Evolutionary conservation across 1,140 invertebrate genomes (phyloP), one percentile per base, ranked within the genome.

Genomic region (Dendroctonus valens): DNA sequence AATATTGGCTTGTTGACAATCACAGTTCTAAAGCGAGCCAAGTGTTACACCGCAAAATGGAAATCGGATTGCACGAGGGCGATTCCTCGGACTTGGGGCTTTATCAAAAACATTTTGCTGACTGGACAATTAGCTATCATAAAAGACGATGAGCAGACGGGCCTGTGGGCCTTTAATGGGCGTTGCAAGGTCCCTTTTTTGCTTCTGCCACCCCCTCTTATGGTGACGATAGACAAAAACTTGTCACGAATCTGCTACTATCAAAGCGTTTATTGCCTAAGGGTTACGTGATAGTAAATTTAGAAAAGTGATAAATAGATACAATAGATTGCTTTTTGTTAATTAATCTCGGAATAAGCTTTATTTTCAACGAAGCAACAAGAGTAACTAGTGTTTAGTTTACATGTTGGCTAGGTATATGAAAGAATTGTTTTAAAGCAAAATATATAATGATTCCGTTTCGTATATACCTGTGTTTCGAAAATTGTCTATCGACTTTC

Each of bases 101-200:
- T 59, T 66, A 66, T 66, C 64, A 66, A 66, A 66, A 66, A 66
- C 64, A 59, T 55, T 66, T 66, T 66, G 64, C 64, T 66, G 64
- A 66, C 64, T 66, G 64, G 64, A 66, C 64, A 66, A 59, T 57
- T 66, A 59, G 50, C 53, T 40, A 66, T 66, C 59, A 66, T 66
- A 66, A 66, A 66, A 66, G 64, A 52, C 64, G 57, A 66, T 66
- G 64, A 52, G 52, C 55, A 52, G 38, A 52, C 51, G 49, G 41
- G 64, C 64, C 55, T 40, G 39, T 37, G 55, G 64, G 39, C 26
- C 64, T 49, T 66, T 59, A 59, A 66, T 57, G 46, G 55, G 38
- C 37, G 42, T 40, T 42, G 58, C 58, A 59, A 26, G 26, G 26
- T 61, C 59, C 59, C 59, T 61, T 61, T 61, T 61, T 61, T 49